Percentiles rank a stretch among this genome's conserved stretches.
These are phyloP conservation scores for Epinephelus fuscoguttatus DNA, from an alignment of 2,113 vertebrate species.

Conservation along the genomic window DNA sequence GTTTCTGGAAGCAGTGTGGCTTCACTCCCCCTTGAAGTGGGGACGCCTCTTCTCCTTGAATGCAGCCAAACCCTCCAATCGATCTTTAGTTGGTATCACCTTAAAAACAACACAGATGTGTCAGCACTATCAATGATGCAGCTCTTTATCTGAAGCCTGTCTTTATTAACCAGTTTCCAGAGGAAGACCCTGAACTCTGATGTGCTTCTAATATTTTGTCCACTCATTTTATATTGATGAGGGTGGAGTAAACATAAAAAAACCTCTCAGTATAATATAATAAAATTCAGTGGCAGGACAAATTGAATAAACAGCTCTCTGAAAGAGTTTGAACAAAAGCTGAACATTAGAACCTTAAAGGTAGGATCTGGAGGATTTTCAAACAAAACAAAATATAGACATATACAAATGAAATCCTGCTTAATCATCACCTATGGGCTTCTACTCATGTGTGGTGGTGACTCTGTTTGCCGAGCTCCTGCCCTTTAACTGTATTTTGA, in stretches of 20 bases:
- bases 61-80: slow-evolving; percentile 94
- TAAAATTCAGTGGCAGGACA: background rate
- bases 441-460: no score
- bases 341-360: background rate
- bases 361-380: no score
- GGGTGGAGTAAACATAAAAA: background rate
- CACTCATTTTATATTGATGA: background rate
- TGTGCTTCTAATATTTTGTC: background rate
- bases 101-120: slow-evolving; percentile 73
- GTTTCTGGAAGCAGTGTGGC: background rate
- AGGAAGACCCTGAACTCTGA: background rate
- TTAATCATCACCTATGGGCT: no score
- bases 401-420: no score
- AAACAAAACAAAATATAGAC: no score
- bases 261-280: background rate
- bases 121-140: background rate
- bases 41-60: slow-evolving; percentile 97
- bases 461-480: no score
- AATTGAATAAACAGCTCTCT: background rate
- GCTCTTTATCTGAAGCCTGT: background rate
- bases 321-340: no score
- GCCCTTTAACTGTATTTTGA: no score
- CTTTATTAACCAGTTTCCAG: background rate
- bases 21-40: slow-evolving; percentile 93
- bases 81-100: slow-evolving; percentile 98